Conservation (phyloP, 2,888 invertebrate genomes). For the Torymus tubicola region DNA sequence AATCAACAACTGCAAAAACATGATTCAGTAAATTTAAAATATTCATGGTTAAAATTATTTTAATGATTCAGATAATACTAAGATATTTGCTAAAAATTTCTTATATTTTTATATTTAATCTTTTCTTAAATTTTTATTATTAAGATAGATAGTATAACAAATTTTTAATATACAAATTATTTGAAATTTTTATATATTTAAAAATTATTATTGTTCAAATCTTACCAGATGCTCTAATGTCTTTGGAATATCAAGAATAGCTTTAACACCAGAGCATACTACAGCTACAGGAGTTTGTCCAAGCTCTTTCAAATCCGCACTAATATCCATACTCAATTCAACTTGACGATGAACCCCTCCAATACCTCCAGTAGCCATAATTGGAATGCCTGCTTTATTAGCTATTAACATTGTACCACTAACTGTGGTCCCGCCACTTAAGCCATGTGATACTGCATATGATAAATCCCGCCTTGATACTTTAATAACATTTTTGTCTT, state of each 20-base stretch:
- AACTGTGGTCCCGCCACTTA: conserved; percentile 96
- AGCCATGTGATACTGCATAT: conserved; percentile 82
- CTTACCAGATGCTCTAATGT: conserved; percentile 95
- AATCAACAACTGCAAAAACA: no score
- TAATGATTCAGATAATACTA: no score
- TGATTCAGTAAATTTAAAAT: no score
- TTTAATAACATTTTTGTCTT: conserved; percentile 81
- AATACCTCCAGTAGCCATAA: conserved; percentile 96
- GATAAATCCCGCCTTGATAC: conserved; percentile 93
- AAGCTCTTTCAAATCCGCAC: conserved; percentile 95
- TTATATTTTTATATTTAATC: no score
- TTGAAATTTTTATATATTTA: neutral
- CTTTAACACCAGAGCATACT: conserved; percentile 97
- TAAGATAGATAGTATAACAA: no score
- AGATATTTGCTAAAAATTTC: no score
- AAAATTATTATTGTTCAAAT: conserved; percentile 39
- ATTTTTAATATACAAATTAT: neutral
- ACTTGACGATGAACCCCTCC: conserved; percentile 97
- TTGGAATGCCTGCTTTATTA: conserved; percentile 86
- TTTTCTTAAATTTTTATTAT: no score
- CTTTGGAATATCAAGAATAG: conserved; percentile 95
- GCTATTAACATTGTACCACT: conserved; percentile 94
- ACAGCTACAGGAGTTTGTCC: conserved; percentile 92
- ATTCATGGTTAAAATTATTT: no score
- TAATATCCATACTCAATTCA: conserved; percentile 92